Evolutionary conservation across 2,797 vertebrate genomes (phyloP), one percentile per base, ranked within the genome.

Genomic region (Eulemur rubriventer): DNA sequence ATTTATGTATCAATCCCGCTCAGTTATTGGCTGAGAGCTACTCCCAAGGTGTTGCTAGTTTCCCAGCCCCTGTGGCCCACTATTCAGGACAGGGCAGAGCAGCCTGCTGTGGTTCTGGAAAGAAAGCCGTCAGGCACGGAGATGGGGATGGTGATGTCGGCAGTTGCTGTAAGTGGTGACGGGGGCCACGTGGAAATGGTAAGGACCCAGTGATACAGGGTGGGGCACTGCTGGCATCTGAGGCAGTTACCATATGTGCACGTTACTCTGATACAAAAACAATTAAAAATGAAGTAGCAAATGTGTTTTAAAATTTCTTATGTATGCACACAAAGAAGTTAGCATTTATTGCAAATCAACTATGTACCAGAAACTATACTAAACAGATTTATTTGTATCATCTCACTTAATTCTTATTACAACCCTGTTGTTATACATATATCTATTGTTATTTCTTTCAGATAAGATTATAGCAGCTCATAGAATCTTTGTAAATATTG

Each of bases 161-260:
- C 46, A 65, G 63, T n/a, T 7, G 14, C n/a, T 33, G 33, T 16
- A 13, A 72, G 14, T 17, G 17, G 69, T 30, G 43, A n/a, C 11
- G 14, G 57, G 28, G 33, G 41, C 26, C 67, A 35, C 11, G 11
- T 26, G 52, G 38, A 70, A 63, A 57, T n/a, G n/a, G 7, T 5
- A 33, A 20, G 1, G 52, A 17, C 28, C 1, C n/a, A 24, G 2
- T 2, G 50, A 48, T 2, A 0, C 0, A 22, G 18, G 1, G 14
- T n/a, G 6, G 7, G 20, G 33, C 22, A 1, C 20, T 43, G 33
- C 8, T 4, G 30, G 26, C n/a, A 30, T 38, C 28, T 33, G 22
- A 67, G 41, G 18, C 9, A 30, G 46, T 17, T 18, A 55, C 17
- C 1, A 3, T 38, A 3, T 35, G 4, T 52, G 6, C 11, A 14